A percentile compares a stretch with the other conserved stretches of the same genome.
phyloP scores from a whole-genome alignment of 1,140 invertebrate genomes.

The Leptestheria dahalacensis region DNA sequence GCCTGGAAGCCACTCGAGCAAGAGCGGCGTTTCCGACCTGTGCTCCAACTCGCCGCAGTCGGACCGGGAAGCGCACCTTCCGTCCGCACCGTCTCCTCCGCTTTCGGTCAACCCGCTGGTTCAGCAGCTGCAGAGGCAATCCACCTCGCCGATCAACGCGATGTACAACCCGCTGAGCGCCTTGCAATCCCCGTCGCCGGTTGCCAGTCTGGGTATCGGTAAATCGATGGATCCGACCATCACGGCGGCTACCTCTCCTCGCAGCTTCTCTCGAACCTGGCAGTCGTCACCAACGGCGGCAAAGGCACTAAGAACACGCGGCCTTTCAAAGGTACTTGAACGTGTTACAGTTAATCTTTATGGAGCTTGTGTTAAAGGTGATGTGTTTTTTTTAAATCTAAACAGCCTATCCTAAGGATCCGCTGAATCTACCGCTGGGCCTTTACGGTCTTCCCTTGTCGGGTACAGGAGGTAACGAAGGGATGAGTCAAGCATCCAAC shows the following conservation, averaged over 20 bases:
- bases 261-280: conserved; percentile 13
- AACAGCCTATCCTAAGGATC: conserved; percentile 53
- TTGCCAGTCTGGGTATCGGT: not conserved
- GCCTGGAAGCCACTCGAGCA: conserved; percentile 18
- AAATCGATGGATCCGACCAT: conserved; percentile 14
- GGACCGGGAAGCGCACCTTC: not conserved
- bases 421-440: conserved; percentile 37
- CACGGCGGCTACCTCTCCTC: conserved; percentile 15
- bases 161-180: not conserved
- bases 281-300: conserved; percentile 13
- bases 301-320: conserved; percentile 30
- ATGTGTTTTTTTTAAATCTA: no score
- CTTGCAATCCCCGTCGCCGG: not conserved
- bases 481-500: conserved; percentile 33
- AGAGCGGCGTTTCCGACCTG: conserved; percentile 16
- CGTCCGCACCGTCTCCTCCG: not conserved
- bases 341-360: not conserved
- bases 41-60: conserved; percentile 12
- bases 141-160: not conserved
- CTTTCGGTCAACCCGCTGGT: not conserved
- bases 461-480: conserved; percentile 28
- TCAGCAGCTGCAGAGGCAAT: not conserved
- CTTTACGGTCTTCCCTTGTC: conserved; percentile 20
- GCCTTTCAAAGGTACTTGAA: conserved; percentile 35
- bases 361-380: no score